Evolutionary conservation across 1,140 invertebrate genomes (phyloP).

Genomic region (Hycleus phaleratus): DNA sequence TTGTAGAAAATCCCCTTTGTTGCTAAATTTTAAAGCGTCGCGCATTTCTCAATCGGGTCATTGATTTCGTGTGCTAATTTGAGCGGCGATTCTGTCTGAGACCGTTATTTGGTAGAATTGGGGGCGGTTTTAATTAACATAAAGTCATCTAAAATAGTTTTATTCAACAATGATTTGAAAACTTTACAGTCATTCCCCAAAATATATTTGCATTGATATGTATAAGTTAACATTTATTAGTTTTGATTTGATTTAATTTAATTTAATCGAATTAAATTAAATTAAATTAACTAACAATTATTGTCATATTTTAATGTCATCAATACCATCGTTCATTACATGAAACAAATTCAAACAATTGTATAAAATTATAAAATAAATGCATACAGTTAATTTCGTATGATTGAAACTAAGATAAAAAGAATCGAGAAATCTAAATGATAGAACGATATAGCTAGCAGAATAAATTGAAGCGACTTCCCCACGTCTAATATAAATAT

Average conservation of each 20-base stretch:
- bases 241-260: background rate
- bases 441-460: constrained; percentile 10
- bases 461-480: constrained; percentile 8
- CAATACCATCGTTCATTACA: background rate
- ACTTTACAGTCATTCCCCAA: constrained; percentile 4
- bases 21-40: too few species aligned
- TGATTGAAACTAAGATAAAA: constrained; percentile 4
- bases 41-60: too few species aligned
- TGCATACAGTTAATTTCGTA: background rate
- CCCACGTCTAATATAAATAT: too few species aligned
- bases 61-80: too few species aligned
- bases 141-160: background rate
- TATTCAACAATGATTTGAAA: constrained; percentile 2
- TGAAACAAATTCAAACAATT: background rate
- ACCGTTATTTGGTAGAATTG: too few species aligned
- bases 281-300: background rate
- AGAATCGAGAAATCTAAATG: background rate
- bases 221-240: constrained; percentile 3
- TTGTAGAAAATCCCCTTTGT: too few species aligned
- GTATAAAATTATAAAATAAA: constrained; percentile 13
- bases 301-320: background rate
- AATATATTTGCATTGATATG: constrained; percentile 16
- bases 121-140: background rate
- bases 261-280: background rate
- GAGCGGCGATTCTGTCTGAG: too few species aligned